phyloP scores from a whole-genome alignment of 2,888 invertebrate genomes.

The Trileptium ribeirensis region DNA sequence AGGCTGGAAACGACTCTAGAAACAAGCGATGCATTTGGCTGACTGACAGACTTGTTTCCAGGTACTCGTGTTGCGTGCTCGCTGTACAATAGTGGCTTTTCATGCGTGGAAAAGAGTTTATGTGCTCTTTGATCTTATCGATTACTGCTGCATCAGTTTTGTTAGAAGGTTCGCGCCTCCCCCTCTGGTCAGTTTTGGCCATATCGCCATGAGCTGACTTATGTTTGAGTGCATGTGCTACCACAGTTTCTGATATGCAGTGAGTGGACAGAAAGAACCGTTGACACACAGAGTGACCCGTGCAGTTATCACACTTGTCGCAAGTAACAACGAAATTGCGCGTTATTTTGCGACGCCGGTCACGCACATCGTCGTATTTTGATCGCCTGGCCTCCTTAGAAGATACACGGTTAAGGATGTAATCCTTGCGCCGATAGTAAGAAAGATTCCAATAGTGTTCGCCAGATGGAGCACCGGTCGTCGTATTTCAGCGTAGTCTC shows the following conservation, averaged over 20 bases:
- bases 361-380: too few relatives aligned
- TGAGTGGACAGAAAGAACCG: background rate
- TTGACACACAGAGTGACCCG: background rate
- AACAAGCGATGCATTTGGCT: slow-evolving; percentile 18
- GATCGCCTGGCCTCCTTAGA: background rate
- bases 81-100: slow-evolving; percentile 13
- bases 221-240: background rate
- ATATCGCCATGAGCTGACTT: background rate
- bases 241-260: background rate
- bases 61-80: background rate
- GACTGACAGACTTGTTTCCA: background rate
- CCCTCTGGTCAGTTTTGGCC: background rate
- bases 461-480: too few relatives aligned
- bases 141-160: background rate
- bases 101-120: slow-evolving; percentile 18
- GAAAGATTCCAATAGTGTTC: background rate
- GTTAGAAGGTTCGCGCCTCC: slow-evolving; percentile 3
- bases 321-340: background rate
- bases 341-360: too few relatives aligned
- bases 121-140: slow-evolving; percentile 6
- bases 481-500: too few relatives aligned
- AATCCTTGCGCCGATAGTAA: background rate
- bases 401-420: background rate
- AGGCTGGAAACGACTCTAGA: background rate
- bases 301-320: background rate